Base-by-base conservation (phyloP, 2,888 invertebrate species). In the Lasius fuliginosus region DNA sequence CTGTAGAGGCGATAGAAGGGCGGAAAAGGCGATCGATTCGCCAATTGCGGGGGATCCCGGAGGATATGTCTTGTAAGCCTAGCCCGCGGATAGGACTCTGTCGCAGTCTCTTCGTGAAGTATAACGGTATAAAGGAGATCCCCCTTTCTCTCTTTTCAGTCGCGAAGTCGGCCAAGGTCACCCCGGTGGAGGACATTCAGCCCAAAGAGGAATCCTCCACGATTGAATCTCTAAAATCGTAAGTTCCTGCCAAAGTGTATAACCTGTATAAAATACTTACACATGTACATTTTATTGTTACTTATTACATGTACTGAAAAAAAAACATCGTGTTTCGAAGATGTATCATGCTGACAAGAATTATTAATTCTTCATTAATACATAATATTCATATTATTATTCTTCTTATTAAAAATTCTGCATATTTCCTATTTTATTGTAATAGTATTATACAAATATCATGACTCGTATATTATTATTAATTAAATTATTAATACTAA, bases 211-310 rank as follows among this genome's bases (percentile, higher is more conserved):
- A 92, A 64, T 91, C 92, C 11, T 33, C 79, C 27, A 85, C 92
- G 1, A 90, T 90, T 58, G 94, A 94, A 82, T 62, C 91, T 82
- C 90, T 92, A 27, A 96, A 96, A 95, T 90, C 88, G 95, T 94
- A 93, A 95, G 94, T 95, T 91, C 56, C 18, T 49, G n/a, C 4
- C 40, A 11, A 62, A 30, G 12, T 46, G 12, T 46, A 23, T 23
- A 62, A 56, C 89, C 58, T 30, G 11, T 27, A 60, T 27, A 18
- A 64, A 64, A 33, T n/a, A 8, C 2, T 53, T 23, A 12, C 15
- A n/a, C n/a, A 23, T 46, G 40, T n/a, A 30, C 6, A 9, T 27
- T 71, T 53, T 36, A 15, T 1, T 69, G 3, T 12, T 18, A 69
- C 9, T 42, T 40, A 27, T 67, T 42, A 4, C 9, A 1, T n/a